Evolutionary conservation across 2,113 vertebrate genomes (phyloP).

Genomic region (Oncorhynchus nerka): DNA sequence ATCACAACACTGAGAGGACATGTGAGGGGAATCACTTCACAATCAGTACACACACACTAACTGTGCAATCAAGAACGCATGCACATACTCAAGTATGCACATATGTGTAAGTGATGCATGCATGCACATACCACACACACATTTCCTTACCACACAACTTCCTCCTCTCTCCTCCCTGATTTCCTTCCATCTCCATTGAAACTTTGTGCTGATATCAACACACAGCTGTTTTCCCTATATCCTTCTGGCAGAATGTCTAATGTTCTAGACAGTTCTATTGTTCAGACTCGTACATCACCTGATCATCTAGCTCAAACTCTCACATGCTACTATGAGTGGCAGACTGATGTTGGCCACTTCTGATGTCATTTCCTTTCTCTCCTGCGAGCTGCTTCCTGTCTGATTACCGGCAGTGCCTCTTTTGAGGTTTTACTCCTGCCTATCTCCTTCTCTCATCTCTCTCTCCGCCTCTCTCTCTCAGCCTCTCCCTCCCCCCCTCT

Average conservation of each 20-base stretch:
- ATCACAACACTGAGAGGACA: conserved; percentile 54
- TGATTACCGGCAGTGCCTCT: conserved; percentile 13
- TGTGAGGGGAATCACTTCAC: conserved; percentile 23
- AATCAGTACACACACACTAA: conserved; percentile 18
- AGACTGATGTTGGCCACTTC: conserved; percentile 15
- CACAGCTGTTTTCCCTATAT: no score
- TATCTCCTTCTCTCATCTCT: no score
- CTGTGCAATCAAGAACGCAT: conserved; percentile 10
- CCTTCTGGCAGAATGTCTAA: no score
- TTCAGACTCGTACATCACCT: no score
- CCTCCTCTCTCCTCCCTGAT: no score
- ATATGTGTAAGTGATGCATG: not conserved
- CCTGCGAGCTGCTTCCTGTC: conserved; percentile 21
- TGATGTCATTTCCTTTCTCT: conserved; percentile 16
- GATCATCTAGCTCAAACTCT: not conserved
- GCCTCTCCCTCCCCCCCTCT: no score
- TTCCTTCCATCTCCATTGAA: no score
- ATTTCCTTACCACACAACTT: no score
- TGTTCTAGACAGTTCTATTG: no score
- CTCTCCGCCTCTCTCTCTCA: no score
- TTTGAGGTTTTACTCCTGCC: not conserved
- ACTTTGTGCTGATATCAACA: no score
- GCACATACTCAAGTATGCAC: not conserved
- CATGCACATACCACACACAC: conserved; percentile 9
- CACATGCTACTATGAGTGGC: not conserved